Evolutionary conservation across 92 coral and sea anemone genomes (phyloP).

Genomic region (Hydrozoanthus gracilis): DNA sequence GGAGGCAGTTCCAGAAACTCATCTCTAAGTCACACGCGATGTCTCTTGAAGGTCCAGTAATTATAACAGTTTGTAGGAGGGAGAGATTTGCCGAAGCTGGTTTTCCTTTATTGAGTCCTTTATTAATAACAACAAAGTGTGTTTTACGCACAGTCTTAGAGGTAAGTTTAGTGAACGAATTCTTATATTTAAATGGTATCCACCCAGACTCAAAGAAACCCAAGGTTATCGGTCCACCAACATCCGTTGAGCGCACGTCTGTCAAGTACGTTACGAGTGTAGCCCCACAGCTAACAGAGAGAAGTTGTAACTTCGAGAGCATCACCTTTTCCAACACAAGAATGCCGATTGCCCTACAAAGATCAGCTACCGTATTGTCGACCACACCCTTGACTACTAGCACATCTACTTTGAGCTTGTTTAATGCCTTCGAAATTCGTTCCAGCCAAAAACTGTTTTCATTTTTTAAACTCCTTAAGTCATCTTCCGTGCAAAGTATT

Average conservation of each 20-base stretch:
- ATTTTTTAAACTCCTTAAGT: conserved; percentile 21
- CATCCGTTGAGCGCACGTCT: conserved; percentile 66
- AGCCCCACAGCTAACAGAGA: conserved; percentile 72
- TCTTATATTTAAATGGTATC: conserved; percentile 17
- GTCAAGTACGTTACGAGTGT: conserved; percentile 67
- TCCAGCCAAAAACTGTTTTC: conserved; percentile 69
- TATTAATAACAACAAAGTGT: conserved; percentile 37
- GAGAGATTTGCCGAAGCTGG: conserved; percentile 29
- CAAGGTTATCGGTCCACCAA: conserved; percentile 72
- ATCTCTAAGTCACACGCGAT: conserved; percentile 74
- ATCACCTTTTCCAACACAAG: conserved; percentile 64
- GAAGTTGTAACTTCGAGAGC: conserved; percentile 64
- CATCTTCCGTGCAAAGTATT: conserved; percentile 38
- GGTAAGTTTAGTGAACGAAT: conserved; percentile 21
- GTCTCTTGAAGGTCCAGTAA: conserved; percentile 81
- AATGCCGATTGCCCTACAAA: conserved; percentile 63
- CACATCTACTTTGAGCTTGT: conserved; percentile 59
- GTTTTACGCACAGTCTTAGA: not conserved
- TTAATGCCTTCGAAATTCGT: conserved; percentile 45
- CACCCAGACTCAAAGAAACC: conserved; percentile 40
- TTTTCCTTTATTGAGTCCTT: conserved; percentile 3
- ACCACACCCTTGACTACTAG: conserved; percentile 78
- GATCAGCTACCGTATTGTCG: conserved; percentile 66
- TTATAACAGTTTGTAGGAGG: conserved; percentile 72
- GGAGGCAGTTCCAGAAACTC: conserved; percentile 82